A percentile compares a stretch with the other conserved stretches of the same genome.
Conservation (phyloP, 2,113 vertebrate species). For the Axis porcinus region DNA sequence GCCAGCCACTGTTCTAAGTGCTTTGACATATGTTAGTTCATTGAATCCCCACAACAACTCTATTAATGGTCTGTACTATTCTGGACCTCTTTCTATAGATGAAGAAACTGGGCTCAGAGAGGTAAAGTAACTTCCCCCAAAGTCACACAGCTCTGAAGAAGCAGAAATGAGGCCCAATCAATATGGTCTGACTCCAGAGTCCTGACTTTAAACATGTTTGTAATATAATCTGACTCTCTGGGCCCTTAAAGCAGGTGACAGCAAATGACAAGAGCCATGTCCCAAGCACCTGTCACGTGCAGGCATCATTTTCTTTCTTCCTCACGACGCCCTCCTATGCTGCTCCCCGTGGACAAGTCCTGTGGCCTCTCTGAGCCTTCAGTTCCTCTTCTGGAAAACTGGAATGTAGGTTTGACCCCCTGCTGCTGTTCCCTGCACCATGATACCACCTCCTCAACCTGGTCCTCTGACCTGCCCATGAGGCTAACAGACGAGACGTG, state of each 20-base stretch:
- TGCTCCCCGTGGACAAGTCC: not conserved
- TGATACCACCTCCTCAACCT: fast-evolving
- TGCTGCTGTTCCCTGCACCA: not conserved
- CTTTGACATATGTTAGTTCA: not conserved
- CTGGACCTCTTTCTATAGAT: not conserved
- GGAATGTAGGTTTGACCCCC: not conserved
- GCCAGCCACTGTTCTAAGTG: not conserved
- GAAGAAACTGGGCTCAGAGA: not conserved
- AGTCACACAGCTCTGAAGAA: not conserved
- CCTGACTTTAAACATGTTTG: not conserved
- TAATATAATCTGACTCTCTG: not conserved
- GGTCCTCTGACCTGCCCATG: not conserved
- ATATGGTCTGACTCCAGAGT: not conserved
- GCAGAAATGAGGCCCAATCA: not conserved
- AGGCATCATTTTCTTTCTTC: not conserved
- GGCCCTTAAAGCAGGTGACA: not conserved
- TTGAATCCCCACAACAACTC: not conserved
- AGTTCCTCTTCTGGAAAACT: not conserved
- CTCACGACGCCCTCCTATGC: fast-evolving
- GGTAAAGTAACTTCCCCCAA: not conserved
- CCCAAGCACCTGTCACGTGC: not conserved
- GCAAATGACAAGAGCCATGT: not conserved
- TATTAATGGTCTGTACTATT: not conserved
- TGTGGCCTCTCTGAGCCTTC: not conserved
- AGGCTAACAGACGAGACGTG: not conserved